Conservation (phyloP, 1,140 invertebrate genomes). For the Sitobion miscanthi region DNA sequence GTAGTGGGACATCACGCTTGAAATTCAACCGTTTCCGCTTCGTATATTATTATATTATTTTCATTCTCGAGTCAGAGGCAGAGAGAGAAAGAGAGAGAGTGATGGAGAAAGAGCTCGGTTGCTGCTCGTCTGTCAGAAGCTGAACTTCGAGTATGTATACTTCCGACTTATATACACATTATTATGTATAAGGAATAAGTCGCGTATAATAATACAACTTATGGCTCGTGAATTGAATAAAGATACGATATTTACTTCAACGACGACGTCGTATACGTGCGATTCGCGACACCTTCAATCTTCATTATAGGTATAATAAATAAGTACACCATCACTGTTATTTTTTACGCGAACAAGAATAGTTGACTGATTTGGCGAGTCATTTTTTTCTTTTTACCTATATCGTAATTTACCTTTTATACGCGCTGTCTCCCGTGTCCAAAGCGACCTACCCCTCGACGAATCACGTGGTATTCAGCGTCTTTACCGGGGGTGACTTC, state of each 20-base stretch:
- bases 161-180: background rate
- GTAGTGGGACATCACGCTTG: background rate
- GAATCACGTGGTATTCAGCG: background rate
- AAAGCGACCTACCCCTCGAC: background rate
- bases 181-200: background rate
- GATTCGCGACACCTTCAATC: background rate
- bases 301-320: background rate
- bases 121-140: background rate
- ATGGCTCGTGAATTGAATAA: background rate
- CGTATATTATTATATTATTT: background rate
- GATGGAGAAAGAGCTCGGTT: no score
- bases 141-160: background rate
- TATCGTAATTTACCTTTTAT: no score
- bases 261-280: background rate
- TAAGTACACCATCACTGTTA: background rate
- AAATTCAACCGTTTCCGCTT: background rate
- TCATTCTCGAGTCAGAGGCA: background rate
- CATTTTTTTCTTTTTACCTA: background rate
- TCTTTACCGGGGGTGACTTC: background rate
- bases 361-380: background rate
- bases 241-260: background rate
- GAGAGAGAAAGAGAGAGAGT: no score
- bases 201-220: background rate
- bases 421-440: no score
- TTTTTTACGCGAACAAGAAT: background rate